phyloP scores from a whole-genome alignment of 2,113 vertebrate species.

The Coregonus clupeaformis region DNA sequence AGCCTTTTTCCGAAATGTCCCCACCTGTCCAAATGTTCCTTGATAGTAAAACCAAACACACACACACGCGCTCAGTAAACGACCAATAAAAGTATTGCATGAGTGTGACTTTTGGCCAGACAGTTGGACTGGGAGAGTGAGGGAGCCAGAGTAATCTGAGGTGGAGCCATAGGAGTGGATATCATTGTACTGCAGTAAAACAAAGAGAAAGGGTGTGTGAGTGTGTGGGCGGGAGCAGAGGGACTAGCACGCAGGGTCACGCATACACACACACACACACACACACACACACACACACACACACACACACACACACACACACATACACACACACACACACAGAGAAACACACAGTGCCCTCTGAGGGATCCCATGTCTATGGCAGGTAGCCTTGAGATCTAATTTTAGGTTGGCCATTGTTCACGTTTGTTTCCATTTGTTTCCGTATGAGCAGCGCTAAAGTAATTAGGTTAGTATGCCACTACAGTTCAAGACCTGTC shows the following conservation, averaged over 20 bases:
- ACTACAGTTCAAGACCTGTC: slow-evolving; percentile 8
- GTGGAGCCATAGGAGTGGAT: slow-evolving; percentile 52
- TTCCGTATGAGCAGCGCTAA: slow-evolving; percentile 32
- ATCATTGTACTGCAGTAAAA: slow-evolving; percentile 48
- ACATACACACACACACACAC: slow-evolving; percentile 8
- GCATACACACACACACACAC: slow-evolving; percentile 30
- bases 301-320: neutral
- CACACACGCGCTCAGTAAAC: slow-evolving; percentile 34
- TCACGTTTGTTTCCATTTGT: slow-evolving; percentile 33
- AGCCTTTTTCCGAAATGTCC: no score
- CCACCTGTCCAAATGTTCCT: no score
- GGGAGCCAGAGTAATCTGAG: slow-evolving; percentile 24
- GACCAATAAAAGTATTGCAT: slow-evolving; percentile 7
- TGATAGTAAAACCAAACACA: no score
- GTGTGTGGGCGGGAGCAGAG: slow-evolving; percentile 13
- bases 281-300: slow-evolving; percentile 30
- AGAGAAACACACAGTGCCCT: neutral
- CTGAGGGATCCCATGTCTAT: slow-evolving; percentile 21
- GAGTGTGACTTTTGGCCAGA: neutral
- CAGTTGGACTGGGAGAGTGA: neutral
- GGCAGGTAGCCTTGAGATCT: slow-evolving; percentile 55
- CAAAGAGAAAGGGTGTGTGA: slow-evolving; percentile 40
- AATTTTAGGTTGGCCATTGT: slow-evolving; percentile 61
- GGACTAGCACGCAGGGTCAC: slow-evolving; percentile 24
- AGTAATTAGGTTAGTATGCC: slow-evolving; percentile 52